A percentile compares a stretch with the other conserved stretches of the same genome.
phyloP scores from a whole-genome alignment of 2,888 invertebrate species.

The Nowickia ferox region DNA sequence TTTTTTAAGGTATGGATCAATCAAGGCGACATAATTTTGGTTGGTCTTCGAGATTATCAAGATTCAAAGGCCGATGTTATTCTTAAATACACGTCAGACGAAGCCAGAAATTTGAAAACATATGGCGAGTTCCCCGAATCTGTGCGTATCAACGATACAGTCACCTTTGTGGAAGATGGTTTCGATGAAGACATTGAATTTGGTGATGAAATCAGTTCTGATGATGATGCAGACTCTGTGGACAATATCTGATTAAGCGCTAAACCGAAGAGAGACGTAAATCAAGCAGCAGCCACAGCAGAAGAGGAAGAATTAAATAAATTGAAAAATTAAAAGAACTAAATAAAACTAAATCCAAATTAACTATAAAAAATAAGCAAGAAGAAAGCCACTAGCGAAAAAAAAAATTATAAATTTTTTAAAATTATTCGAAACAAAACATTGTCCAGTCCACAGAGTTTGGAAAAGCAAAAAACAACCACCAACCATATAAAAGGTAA shows the following conservation, averaged over 20 bases:
- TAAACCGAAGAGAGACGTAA: slow-evolving; percentile 72
- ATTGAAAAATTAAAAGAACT: slow-evolving; percentile 61
- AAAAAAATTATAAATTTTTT: slow-evolving; percentile 29
- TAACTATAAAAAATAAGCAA: slow-evolving; percentile 22
- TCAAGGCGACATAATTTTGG: slow-evolving; percentile 98
- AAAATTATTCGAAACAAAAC: slow-evolving; percentile 7
- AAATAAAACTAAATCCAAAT: slow-evolving; percentile 41
- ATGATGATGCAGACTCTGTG: slow-evolving; percentile 91
- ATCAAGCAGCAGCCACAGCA: slow-evolving; percentile 59
- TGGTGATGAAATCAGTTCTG: slow-evolving; percentile 96
- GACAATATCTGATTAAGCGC: slow-evolving; percentile 85
- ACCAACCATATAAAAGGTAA: not conserved
- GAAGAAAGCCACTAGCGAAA: slow-evolving; percentile 25
- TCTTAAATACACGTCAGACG: slow-evolving; percentile 99
- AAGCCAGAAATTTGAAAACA: slow-evolving; percentile 99
- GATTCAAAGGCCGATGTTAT: slow-evolving; percentile 99
- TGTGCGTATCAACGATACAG: slow-evolving; percentile 97
- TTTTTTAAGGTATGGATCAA: slow-evolving; percentile 94
- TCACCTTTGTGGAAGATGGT: slow-evolving; percentile 96
- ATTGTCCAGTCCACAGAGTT: slow-evolving; percentile 58
- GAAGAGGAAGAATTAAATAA: slow-evolving; percentile 71
- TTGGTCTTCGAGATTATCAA: slow-evolving; percentile 98
- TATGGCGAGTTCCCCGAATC: slow-evolving; percentile 99
- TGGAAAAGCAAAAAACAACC: slow-evolving; percentile 40
- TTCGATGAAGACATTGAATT: slow-evolving; percentile 98